These are phyloP conservation scores for Marmota flaviventris DNA, from an alignment of 2,113 vertebrate genomes.

Conservation along the genomic window DNA sequence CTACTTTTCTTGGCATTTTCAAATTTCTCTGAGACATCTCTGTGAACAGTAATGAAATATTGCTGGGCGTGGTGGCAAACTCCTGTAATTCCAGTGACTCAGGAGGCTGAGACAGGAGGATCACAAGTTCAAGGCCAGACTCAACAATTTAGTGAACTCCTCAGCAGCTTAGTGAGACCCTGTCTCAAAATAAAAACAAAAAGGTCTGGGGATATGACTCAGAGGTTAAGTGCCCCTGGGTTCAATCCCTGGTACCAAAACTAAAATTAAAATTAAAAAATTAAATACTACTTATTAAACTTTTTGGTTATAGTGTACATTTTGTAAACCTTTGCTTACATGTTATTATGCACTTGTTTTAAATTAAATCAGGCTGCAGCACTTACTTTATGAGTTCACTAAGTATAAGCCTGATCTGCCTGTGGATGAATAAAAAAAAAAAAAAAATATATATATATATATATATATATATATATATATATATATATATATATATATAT, in stretches of 20 bases:
- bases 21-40: background rate
- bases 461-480: too few relatives aligned
- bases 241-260: too few relatives aligned
- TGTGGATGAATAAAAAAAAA: background rate
- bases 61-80: too few relatives aligned
- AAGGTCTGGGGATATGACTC: too few relatives aligned
- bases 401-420: background rate
- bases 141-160: too few relatives aligned
- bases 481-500: background rate
- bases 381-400: background rate
- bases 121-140: too few relatives aligned
- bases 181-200: too few relatives aligned
- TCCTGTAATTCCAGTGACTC: background rate
- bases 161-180: too few relatives aligned
- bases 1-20: constrained; percentile 44
- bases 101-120: too few relatives aligned
- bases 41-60: constrained; percentile 52
- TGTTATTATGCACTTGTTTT: constrained; percentile 30
- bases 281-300: background rate
- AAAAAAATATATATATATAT: too few relatives aligned
- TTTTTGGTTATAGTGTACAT: background rate
- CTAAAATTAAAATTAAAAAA: too few relatives aligned
- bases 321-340: background rate
- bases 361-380: background rate
- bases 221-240: too few relatives aligned